A percentile compares a stretch with the other conserved stretches of the same genome.
Conservation (phyloP, 2,797 vertebrate species). For the Pipistrellus nathusii region DNA sequence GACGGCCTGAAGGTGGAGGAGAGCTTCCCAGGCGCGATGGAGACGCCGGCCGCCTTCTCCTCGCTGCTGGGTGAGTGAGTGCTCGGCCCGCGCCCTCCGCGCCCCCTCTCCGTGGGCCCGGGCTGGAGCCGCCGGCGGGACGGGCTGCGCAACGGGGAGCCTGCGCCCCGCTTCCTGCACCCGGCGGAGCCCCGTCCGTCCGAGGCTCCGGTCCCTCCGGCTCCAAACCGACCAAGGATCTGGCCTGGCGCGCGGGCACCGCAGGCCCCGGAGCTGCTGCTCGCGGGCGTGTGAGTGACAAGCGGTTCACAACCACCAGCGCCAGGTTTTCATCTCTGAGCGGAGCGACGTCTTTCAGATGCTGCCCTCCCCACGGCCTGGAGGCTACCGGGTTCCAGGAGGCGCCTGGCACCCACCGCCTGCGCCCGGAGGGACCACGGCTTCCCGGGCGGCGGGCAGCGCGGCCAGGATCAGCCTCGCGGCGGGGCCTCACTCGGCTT, state of each 20-base stretch:
- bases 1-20: conserved; percentile 90
- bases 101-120: neutral
- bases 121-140: neutral
- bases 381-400: neutral
- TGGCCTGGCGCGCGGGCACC: neutral
- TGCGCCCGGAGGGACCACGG: too few species aligned
- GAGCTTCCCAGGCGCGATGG: conserved; percentile 85
- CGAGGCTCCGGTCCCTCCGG: neutral
- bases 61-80: conserved; percentile 90
- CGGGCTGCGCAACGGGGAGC: neutral
- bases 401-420: too few species aligned
- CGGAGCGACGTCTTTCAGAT: conserved; percentile 70
- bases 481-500: conserved; percentile 36
- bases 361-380: neutral
- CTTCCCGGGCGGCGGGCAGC: conserved; percentile 72
- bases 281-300: conserved; percentile 65
- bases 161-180: neutral
- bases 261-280: conserved; percentile 63
- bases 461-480: conserved; percentile 71
- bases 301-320: conserved; percentile 70
- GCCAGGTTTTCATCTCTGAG: conserved; percentile 68
- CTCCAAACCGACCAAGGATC: neutral
- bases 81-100: neutral
- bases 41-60: conserved; percentile 85
- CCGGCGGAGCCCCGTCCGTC: neutral